These are phyloP conservation scores for Automeris io DNA, from an alignment of 2,888 invertebrate species.

Conservation along the genomic window DNA sequence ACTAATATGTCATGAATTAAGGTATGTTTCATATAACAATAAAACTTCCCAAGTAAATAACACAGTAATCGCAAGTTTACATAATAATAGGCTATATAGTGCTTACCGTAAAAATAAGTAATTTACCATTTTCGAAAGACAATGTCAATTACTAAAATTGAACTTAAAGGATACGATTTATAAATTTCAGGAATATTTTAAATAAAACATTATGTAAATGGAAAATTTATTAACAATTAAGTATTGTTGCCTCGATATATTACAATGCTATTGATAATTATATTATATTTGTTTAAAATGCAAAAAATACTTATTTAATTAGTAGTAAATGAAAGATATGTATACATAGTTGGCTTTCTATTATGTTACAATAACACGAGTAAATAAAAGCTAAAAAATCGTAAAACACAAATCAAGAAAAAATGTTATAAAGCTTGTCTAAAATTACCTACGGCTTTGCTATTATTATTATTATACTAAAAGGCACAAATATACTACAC, in stretches of 20 bases:
- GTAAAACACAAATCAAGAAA: not conserved
- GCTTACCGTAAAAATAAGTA: too few species aligned
- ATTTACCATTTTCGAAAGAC: too few species aligned
- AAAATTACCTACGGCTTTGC: not conserved
- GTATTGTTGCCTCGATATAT: constrained; percentile 47
- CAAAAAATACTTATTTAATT: constrained; percentile 2
- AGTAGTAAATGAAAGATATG: not conserved
- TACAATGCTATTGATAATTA: constrained; percentile 19
- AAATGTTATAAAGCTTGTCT: not conserved
- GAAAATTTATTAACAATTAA: constrained; percentile 52
- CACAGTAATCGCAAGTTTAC: too few species aligned
- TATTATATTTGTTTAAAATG: constrained; percentile 10
- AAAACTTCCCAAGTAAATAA: too few species aligned
- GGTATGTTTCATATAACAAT: too few species aligned
- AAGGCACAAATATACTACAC: constrained; percentile 1
- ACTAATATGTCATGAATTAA: too few species aligned
- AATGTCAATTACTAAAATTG: too few species aligned
- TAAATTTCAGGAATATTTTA: constrained; percentile 3
- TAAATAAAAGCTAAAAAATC: too few species aligned
- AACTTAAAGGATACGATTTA: too few species aligned
- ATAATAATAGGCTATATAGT: too few species aligned
- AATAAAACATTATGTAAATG: constrained; percentile 12
- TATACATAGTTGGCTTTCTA: not conserved
- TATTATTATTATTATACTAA: not conserved
- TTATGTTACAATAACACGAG: too few species aligned